Evolutionary conservation across 2,113 vertebrate genomes (phyloP), one percentile per base, ranked within the genome.

Genomic region (Plotosus lineatus): DNA sequence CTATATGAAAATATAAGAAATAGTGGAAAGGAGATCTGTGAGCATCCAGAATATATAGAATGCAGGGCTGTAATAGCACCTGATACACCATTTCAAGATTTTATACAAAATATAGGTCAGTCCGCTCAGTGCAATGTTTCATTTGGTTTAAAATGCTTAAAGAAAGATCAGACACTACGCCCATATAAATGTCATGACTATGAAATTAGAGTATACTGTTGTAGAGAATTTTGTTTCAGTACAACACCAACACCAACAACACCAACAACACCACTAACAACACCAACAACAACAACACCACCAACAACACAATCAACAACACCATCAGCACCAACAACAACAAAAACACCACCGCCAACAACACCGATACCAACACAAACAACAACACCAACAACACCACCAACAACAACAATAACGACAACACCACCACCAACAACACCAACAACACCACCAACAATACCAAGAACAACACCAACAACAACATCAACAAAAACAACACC

Each of bases 171-270:
- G 55, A 51, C 0, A 8, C 0, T 0, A 0, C 66, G n/a, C 0
- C 88, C 88, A 23, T 77, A 46, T 9, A 89, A 89, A 56, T 89
- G 88, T 77, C 14, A n/a, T 14, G 75, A 89, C 51, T 89, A 89
- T 82, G 42, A 85, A 79, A 84, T 87, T 44, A 40, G 60, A n/a
- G 80, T 88, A n/a, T 0, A 14, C 1, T 89, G 88, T 68, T 89
- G 88, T 79, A 23, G 10, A 5, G 28, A 23, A 15, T 87, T 82
- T 78, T 36, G 33, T 7, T 3, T 38, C 50, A 4, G 53, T 42
- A 19, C 66, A 36, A 75, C 71, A 0, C 46, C n/a, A 15, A 28
- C 6, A 26, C n/a, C 74, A 77, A 8, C 28, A 10, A 6, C 3
- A 26, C 19, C 63, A 2, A 38, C 82, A 58, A 23, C 63, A 71